Conservation (phyloP, 1,140 invertebrate genomes). For the Lerema accius region DNA sequence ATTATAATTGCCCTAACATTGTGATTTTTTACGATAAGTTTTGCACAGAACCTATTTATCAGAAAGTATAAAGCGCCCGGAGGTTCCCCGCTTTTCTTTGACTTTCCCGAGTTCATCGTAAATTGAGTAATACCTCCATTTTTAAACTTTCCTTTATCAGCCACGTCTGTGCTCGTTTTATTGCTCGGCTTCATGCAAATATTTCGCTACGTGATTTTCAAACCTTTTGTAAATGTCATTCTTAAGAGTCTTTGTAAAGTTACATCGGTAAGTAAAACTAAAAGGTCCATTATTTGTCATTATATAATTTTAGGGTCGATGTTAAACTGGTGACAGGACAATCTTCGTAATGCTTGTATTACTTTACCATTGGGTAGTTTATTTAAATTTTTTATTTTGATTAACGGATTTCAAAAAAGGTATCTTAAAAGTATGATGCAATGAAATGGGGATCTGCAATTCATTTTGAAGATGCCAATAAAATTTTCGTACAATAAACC, state of each 20-base stretch:
- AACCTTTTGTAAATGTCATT: not conserved
- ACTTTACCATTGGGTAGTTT: no score
- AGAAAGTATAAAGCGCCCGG: conserved; percentile 32
- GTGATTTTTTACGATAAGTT: conserved; percentile 34
- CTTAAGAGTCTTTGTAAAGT: not conserved
- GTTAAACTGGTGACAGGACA: no score
- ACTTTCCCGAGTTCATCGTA: conserved; percentile 32
- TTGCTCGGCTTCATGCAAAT: conserved; percentile 26
- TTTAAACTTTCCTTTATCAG: conserved; percentile 32
- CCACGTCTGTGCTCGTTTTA: conserved; percentile 21
- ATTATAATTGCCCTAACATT: conserved; percentile 33
- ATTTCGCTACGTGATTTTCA: conserved; percentile 20
- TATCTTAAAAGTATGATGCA: no score
- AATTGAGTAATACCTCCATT: conserved; percentile 33
- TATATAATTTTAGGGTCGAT: no score
- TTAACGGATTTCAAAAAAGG: no score
- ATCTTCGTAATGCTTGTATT: no score
- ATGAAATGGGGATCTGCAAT: no score
- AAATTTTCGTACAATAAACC: no score
- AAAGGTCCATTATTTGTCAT: no score
- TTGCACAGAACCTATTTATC: conserved; percentile 32
- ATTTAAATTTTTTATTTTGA: no score
- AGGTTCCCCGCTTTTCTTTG: conserved; percentile 31
- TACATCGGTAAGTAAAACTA: no score
- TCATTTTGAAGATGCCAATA: no score